These are phyloP conservation scores for Apamea crenata DNA, from an alignment of 2,888 invertebrate genomes.

Conservation along the genomic window DNA sequence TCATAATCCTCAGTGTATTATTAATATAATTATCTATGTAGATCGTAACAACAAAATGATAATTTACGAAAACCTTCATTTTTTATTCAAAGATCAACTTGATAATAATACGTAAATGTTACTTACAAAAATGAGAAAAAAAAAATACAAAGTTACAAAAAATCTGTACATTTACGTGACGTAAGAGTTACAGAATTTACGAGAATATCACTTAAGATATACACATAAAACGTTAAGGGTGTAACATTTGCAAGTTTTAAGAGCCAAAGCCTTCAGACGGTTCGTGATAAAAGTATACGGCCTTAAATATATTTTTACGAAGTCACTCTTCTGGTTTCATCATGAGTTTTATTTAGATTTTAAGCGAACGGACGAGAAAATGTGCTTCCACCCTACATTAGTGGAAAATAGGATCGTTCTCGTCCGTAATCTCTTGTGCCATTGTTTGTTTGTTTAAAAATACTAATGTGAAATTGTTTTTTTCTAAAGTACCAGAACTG, in stretches of 20 bases:
- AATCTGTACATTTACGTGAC: constrained; percentile 72
- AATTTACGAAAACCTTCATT: constrained; percentile 38
- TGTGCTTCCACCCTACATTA: constrained; percentile 55
- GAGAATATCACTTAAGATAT: constrained; percentile 78
- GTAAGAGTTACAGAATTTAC: constrained; percentile 80
- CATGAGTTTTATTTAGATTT: constrained; percentile 69
- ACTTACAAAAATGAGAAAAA: constrained; percentile 66
- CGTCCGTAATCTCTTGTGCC: constrained; percentile 30
- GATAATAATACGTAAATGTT: constrained; percentile 55
- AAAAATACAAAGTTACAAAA: constrained; percentile 66
- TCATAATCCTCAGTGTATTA: constrained; percentile 19
- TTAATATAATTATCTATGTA: constrained; percentile 13
- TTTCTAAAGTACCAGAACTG: constrained; percentile 3
- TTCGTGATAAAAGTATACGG: constrained; percentile 76
- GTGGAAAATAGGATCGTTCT: constrained; percentile 40
- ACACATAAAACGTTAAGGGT: constrained; percentile 73
- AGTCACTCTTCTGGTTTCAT: constrained; percentile 68
- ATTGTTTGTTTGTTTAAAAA: constrained; percentile 34
- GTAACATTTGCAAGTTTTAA: constrained; percentile 75
- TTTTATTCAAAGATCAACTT: constrained; percentile 46
- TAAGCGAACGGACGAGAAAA: constrained; percentile 56
- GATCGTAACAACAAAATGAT: constrained; percentile 26
- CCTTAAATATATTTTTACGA: constrained; percentile 70
- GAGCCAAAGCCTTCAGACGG: constrained; percentile 69
- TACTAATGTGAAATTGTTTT: constrained; percentile 16